Base-by-base conservation (phyloP, 2,113 vertebrate species). In the Drymodes brunneopygia region DNA sequence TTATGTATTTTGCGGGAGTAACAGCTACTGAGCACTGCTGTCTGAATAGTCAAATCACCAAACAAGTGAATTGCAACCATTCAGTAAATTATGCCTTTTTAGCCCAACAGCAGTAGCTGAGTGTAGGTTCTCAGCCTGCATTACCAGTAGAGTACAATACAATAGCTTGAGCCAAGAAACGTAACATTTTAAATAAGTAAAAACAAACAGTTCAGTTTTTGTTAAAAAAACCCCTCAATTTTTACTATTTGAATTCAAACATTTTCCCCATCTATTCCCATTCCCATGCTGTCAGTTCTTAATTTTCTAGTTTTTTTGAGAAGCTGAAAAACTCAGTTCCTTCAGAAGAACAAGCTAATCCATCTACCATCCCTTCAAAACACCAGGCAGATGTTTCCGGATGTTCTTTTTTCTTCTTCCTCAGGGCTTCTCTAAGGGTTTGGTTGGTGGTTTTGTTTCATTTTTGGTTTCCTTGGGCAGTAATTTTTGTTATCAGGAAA, bases 11-110 rank as follows among this genome's bases (percentile, higher is more conserved):
- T 45, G 21, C 25, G 90, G 71, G 10, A 51, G 27, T 12, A 70
- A 66, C n/a, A 94, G 66, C 50, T 80, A 69, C 74, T 45, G 69
- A 92, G 50, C 20, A 69, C 85, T 60, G 45, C 16, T 93, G 33
- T 86, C 80, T 92, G 50, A 88, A 87, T 70, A 92, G 36, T 85
- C 50, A n/a, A 65, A 73, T 58, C 88, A 94, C 35, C 58, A 88
- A 92, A 96, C 48, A 67, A 53, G 45, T 48, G 45, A 94, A 94
- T 86, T 93, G 54, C 62, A 71, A 53, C 58, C 81, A 69, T 93
- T 79, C 47, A 77, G 74, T 25, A 96, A 92, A 91, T 72, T 65
- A 88, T 50, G 66, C 42, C 53, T 57, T 75, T 72, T 88, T 69
- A 94, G 36, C 25, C 36, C 66, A 86, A 84, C 25, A 92, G 66